Evolutionary conservation across 2,113 vertebrate genomes (phyloP).

Genomic region (Larimichthys polyactis): DNA sequence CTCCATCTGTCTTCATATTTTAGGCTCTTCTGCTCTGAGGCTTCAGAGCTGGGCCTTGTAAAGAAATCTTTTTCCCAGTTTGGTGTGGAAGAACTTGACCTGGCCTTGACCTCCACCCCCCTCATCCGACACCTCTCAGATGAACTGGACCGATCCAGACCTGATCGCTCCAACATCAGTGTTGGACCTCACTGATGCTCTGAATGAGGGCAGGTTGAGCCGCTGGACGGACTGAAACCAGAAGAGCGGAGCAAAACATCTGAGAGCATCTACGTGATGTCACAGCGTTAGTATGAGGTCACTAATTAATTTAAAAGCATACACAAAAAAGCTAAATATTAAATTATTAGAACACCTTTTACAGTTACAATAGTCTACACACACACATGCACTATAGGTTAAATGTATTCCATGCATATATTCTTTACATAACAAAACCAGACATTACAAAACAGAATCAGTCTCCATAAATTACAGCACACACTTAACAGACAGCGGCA

Average conservation of each 20-base stretch:
- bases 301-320: not conserved
- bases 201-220: no score
- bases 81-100: no score
- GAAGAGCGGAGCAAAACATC: no score
- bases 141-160: not conserved
- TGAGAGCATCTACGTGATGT: not conserved
- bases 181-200: no score
- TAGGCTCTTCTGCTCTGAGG: no score
- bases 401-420: not conserved
- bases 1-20: no score
- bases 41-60: no score
- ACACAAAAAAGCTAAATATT: not conserved
- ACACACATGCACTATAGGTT: not conserved
- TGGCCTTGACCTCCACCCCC: not conserved
- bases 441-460: constrained; percentile 23
- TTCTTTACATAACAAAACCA: constrained; percentile 36
- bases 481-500: constrained; percentile 34
- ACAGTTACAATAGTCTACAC: not conserved
- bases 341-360: not conserved
- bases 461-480: constrained; percentile 53
- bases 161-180: not conserved
- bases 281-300: not conserved
- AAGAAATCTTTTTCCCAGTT: no score
- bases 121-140: not conserved
- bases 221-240: no score